These are phyloP conservation scores for Baronia brevicornis DNA, from an alignment of 2,888 invertebrate species.

Conservation along the genomic window DNA sequence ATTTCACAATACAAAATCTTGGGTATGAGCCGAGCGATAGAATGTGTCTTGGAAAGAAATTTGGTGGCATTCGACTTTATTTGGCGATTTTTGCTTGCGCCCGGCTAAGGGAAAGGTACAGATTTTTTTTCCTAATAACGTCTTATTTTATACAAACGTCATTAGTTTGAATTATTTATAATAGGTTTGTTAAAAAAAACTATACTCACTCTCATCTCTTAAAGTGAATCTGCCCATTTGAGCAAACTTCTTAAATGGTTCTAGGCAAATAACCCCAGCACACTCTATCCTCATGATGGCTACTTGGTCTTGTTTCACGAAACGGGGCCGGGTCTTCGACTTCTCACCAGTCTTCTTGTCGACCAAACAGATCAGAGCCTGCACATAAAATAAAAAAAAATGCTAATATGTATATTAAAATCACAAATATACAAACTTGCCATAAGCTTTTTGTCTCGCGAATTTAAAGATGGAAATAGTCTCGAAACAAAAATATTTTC, in stretches of 20 bases:
- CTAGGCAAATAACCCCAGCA: constrained; percentile 97
- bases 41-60: not conserved
- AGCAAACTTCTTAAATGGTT: constrained; percentile 98
- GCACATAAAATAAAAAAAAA: constrained; percentile 22
- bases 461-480: too few relatives aligned
- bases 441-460: too few relatives aligned
- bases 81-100: not conserved
- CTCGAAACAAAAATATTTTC: too few relatives aligned
- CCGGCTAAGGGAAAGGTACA: too few relatives aligned
- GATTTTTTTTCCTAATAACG: too few relatives aligned
- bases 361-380: constrained; percentile 97
- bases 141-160: too few relatives aligned
- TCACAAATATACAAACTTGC: too few relatives aligned
- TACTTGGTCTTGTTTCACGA: constrained; percentile 99
- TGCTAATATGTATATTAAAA: too few relatives aligned
- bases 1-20: too few relatives aligned
- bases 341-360: constrained; percentile 98
- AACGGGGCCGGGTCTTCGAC: constrained; percentile 96
- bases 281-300: constrained; percentile 99
- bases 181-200: constrained; percentile 3
- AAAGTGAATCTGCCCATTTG: constrained; percentile 99
- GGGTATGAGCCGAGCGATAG: too few relatives aligned
- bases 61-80: not conserved
- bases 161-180: not conserved
- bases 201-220: constrained; percentile 95